Evolutionary conservation across 2,888 invertebrate genomes (phyloP).

Genomic region (Melieria picta): DNA sequence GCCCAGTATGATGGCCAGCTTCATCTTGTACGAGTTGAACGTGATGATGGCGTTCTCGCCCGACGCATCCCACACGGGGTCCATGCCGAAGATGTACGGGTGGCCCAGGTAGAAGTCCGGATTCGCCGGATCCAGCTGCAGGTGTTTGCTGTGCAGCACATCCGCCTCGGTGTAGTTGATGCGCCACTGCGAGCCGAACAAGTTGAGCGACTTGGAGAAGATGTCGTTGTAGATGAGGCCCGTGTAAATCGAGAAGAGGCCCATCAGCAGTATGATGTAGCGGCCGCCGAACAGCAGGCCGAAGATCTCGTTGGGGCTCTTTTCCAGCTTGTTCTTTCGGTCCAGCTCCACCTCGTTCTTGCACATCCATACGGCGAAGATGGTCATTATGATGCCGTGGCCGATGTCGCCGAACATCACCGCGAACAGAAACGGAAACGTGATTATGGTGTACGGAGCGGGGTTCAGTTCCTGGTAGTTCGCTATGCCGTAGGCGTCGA

Average conservation of each 20-base stretch:
- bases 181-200: slow-evolving; percentile 90
- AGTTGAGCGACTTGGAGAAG: slow-evolving; percentile 91
- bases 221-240: slow-evolving; percentile 97
- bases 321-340: slow-evolving; percentile 64
- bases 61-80: slow-evolving; percentile 76
- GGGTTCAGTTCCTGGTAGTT: slow-evolving; percentile 93
- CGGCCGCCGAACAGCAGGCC: slow-evolving; percentile 96
- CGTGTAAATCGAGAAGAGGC: slow-evolving; percentile 95
- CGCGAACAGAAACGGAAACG: slow-evolving; percentile 95
- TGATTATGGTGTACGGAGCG: slow-evolving; percentile 85
- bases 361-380: slow-evolving; percentile 85
- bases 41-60: slow-evolving; percentile 89
- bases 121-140: slow-evolving; percentile 73
- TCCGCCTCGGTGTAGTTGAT: slow-evolving; percentile 69
- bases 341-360: slow-evolving; percentile 78
- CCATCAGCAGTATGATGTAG: slow-evolving; percentile 97
- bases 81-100: slow-evolving; percentile 84
- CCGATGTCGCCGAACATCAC: slow-evolving; percentile 97
- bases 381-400: slow-evolving; percentile 84
- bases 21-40: slow-evolving; percentile 95
- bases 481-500: slow-evolving; percentile 94
- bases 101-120: slow-evolving; percentile 55
- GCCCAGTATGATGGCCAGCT: slow-evolving; percentile 91
- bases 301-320: slow-evolving; percentile 85
- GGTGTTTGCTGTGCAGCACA: slow-evolving; percentile 60